phyloP scores from a whole-genome alignment of 2,113 vertebrate species.

The Phalacrocorax brasilianus region DNA sequence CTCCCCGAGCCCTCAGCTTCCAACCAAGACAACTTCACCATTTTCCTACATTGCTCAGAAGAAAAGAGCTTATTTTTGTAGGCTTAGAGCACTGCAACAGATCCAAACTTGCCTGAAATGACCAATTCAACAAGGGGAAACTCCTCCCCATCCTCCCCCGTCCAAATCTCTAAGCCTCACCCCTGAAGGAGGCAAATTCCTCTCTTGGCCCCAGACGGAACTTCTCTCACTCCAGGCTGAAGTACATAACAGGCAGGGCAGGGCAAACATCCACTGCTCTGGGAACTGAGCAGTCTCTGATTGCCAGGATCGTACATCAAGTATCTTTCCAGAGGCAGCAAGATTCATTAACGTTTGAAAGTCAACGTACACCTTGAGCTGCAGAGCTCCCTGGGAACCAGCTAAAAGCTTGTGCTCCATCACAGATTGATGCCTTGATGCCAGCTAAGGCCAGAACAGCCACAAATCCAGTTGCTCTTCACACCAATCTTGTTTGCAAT shows the following conservation, averaged over 20 bases:
- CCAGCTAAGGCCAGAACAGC: not conserved
- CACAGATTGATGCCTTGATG: not conserved
- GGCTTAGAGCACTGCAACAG: not conserved
- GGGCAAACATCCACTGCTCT: not conserved
- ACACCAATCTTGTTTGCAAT: not conserved
- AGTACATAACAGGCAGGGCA: not conserved
- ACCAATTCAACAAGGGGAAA: constrained; percentile 23
- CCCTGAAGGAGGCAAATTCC: not conserved
- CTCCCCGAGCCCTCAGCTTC: not conserved
- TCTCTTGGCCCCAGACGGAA: not conserved
- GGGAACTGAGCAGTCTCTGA: not conserved
- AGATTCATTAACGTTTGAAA: not conserved
- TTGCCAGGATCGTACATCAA: not conserved
- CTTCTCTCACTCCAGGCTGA: not conserved
- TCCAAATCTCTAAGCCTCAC: not conserved
- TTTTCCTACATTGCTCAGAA: not conserved
- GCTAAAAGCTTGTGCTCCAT: not conserved
- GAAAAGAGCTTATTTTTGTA: constrained; percentile 40
- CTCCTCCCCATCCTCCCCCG: not conserved
- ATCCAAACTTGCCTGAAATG: constrained; percentile 40
- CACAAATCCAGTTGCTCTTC: not conserved
- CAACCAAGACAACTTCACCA: not conserved
- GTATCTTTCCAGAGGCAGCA: not conserved
- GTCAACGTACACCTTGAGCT: not conserved
- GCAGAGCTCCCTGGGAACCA: not conserved